Evolutionary conservation across 2,797 vertebrate genomes (phyloP), one percentile per base, ranked within the genome.

Genomic region (Halcyon smyrnensis): DNA sequence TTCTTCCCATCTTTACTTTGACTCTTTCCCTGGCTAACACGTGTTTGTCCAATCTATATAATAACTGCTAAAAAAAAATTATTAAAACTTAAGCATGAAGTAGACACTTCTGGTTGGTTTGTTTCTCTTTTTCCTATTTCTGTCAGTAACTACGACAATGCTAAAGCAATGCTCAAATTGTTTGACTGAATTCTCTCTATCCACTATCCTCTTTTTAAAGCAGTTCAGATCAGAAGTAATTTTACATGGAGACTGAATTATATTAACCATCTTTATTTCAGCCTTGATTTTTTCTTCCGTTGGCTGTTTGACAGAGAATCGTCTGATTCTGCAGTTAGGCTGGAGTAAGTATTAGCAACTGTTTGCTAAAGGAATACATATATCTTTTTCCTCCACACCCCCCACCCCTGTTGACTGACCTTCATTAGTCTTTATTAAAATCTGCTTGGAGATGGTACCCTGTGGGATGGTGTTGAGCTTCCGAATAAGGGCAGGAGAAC

Each of bases 261-360:
- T 41, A 43, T 68, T 48, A 71, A 83, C 59, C 8, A 5, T 95
- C 59, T 97, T 85, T 95, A 69, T 96, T 97, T 36, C 96, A 99
- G 99, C 96, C 98, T 99, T 64, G 99, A 98, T 12, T 97, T 99
- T 78, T 99, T 99, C 98, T 99, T 99, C 95, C 98, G 98, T 34
- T 99, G 99, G 99, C 97, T 99, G 50, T 99, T 99, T 97, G 98
- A 99, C 97, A 98, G 97, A 95, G 54, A 95, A 77, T 98, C 98
- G 2, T 84, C 94, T 6, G 96, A 96, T 14, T 98, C 98, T 46
- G 98, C 98, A 78, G 56, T 99, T 78, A 97, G 98, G 76, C 98
- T 99, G 97, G 99, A 99, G 99, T 99, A 98, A 99, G 99, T 99
- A 96, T 99, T 8, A 41, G 19, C 45, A 64, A 23, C 15, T 59